Evolutionary conservation across 2,888 invertebrate genomes (phyloP), one percentile per base, ranked within the genome.

Genomic region (Heliconius charithonia): DNA sequence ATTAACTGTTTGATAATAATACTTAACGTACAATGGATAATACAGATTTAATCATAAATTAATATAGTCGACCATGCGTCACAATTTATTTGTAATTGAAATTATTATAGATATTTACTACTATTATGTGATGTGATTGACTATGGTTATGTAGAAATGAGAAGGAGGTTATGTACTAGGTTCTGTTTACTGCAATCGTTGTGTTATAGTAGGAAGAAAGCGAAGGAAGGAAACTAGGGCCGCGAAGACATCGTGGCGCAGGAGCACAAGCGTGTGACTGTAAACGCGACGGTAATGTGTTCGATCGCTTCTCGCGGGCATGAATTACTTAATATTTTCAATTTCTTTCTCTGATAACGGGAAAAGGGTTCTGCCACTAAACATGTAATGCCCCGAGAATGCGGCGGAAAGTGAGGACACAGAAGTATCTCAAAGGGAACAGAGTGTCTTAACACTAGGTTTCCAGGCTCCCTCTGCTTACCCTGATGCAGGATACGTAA

Each of bases 1-100:
- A 75, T 75, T 75, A 75, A 66, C 65, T 56, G 75, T 75, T 75
- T 75, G 75, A 75, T 75, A 75, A 66, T 66, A 75, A 66, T 66
- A 75, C 66, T 75, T 75, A 45, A 66, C 32, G 56, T 65, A 74
- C 62, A 74, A 74, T 74, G 74, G 74, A 62, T 74, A 74, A 74
- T 74, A 74, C 74, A 65, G 74, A 74, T 74, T 74, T 74, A 74
- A 63, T 74, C 45, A 74, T 65, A 74, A 74, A 74, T 74, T 65
- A 74, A 74, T 65, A 74, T 29, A 19, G 63, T 74, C 63, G 27
- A 65, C 74, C 45, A 45, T 65, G 74, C 74, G 74, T 74, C 74
- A 74, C 37, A 74, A 74, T 63, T 74, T 74, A 45, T 74, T 74
- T 74, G 63, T 74, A 74, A 71, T 71, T 70, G 66, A 78, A 75